These are phyloP conservation scores for Tinea pellionella DNA, from an alignment of 2,888 invertebrate genomes.

Conservation along the genomic window DNA sequence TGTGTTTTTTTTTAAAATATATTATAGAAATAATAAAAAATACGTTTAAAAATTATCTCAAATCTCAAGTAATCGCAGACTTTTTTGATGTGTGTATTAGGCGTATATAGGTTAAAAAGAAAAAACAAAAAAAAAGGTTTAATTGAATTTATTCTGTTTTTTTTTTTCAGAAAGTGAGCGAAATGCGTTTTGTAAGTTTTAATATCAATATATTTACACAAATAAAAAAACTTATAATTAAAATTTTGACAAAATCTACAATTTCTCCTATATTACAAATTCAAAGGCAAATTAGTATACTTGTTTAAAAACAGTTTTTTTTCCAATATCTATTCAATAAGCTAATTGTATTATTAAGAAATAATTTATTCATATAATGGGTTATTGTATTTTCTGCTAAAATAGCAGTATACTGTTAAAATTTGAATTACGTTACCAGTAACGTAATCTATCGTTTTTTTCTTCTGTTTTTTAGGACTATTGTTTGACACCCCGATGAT, in stretches of 20 bases:
- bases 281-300: conserved; percentile 1
- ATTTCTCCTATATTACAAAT: not conserved
- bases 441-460: no score
- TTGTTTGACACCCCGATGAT: no score
- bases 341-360: not conserved
- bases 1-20: no score
- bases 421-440: no score
- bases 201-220: not conserved
- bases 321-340: not conserved
- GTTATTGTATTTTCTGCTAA: no score
- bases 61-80: no score
- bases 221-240: not conserved
- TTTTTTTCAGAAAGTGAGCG: not conserved
- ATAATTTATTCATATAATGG: not conserved
- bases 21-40: no score
- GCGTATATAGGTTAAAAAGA: no score
- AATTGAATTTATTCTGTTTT: not conserved
- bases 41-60: no score
- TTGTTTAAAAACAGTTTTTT: not conserved
- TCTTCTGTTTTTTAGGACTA: no score
- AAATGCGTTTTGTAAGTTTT: not conserved
- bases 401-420: no score
- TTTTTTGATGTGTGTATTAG: no score
- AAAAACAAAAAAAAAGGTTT: not conserved
- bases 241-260: not conserved